Base-by-base conservation (phyloP, 2,113 vertebrate species). In the Daboia siamensis region DNA sequence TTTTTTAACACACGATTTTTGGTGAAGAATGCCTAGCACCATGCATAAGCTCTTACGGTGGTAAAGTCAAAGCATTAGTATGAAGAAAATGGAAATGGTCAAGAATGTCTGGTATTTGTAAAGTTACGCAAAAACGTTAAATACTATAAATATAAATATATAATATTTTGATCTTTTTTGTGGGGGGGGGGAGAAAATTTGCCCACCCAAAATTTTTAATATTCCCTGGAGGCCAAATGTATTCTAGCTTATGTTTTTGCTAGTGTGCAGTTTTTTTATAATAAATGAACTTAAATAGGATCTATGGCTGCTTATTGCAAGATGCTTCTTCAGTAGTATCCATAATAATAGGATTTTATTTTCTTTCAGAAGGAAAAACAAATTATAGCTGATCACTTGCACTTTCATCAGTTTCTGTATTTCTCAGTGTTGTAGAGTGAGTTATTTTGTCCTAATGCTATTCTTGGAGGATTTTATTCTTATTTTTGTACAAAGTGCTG, bases 381-480 rank as follows among this genome's bases (percentile, higher is more conserved):
- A 23, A 1, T 55, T 89, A 69, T 89, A 92, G 91, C 55, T 29
- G 10, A 74, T 90, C 8, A 90, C 2, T 94, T 93, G 46, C 91
- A 5, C 51, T 51, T 56, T 17, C 91, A 8, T 55, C 10, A 4
- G 55, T 93, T 26, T 90, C 46, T 26, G 1, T 33, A 39, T 39
- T 90, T 93, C 24, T 90, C 93, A 0, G 39, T 57, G 10, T 93
- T 91, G 52, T 11, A 91, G 56, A 87, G 1, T 69, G 85, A 44
- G 0, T 90, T 8, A 88, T 93, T 95, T 91, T 94, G 11, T 51
- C 26, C 46, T 1, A 57, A 15, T 46, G 33, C 52, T 24, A 57
- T 91, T 44, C 5, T 56, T 17, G 26, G 48, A 52, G 11, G 8
- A 8, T 46, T 54, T 91, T 91, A n/a, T 48, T 29, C 46, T 86